phyloP scores from a whole-genome alignment of 2,888 invertebrate species.

The Marasmarcha lunaedactyla region DNA sequence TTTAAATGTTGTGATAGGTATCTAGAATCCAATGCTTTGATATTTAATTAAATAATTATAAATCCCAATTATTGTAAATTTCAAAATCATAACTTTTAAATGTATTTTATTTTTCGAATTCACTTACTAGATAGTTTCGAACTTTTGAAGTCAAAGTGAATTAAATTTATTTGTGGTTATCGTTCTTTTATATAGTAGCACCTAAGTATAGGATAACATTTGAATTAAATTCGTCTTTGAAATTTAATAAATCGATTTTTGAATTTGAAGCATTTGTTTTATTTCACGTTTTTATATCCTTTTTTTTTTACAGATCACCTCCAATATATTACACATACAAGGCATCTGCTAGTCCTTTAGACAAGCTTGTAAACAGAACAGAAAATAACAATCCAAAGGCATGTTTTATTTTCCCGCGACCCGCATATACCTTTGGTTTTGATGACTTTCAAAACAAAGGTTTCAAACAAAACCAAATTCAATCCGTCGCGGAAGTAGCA shows the following conservation, averaged over 20 bases:
- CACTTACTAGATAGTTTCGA: not conserved
- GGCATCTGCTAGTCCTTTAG: no score
- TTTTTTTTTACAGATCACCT: no score
- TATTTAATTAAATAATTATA: constrained; percentile 14
- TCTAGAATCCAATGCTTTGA: constrained; percentile 31
- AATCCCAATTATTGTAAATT: constrained; percentile 11
- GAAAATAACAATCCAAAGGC: no score
- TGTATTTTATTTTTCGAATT: not conserved
- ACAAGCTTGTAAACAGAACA: no score
- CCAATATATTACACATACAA: no score
- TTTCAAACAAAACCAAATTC: no score
- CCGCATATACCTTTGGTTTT: no score
- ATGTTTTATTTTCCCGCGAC: no score
- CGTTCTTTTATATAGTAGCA: not conserved
- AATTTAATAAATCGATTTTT: not conserved
- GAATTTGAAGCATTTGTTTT: not conserved
- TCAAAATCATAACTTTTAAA: constrained; percentile 1
- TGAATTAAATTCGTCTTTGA: not conserved
- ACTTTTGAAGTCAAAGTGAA: not conserved
- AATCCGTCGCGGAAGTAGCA: no score
- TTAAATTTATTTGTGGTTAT: no score
- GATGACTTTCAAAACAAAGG: no score
- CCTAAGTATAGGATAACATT: not conserved
- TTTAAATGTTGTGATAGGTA: constrained; percentile 66
- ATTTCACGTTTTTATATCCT: no score